A percentile compares a stretch with the other conserved stretches of the same genome.
These are phyloP conservation scores for Xiphorhynchus elegans DNA, from an alignment of 2,113 vertebrate genomes.

Conservation along the genomic window DNA sequence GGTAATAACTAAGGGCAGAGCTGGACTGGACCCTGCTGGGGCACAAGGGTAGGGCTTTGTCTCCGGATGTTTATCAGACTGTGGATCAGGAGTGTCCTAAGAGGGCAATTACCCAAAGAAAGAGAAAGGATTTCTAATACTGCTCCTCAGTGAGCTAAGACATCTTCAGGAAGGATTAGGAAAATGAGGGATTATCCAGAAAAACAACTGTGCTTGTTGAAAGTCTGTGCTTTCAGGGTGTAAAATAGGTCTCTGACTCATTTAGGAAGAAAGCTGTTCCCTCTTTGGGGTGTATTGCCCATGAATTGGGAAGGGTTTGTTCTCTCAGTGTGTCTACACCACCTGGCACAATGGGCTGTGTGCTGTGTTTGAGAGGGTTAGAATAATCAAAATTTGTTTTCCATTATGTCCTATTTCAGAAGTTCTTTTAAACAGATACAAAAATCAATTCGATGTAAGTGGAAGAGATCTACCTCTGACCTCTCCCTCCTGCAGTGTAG, in stretches of 20 bases:
- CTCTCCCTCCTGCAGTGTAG: background rate
- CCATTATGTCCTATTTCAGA: background rate
- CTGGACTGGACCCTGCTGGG: background rate
- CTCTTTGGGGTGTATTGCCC: background rate
- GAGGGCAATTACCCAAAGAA: background rate
- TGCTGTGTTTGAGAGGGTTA: background rate
- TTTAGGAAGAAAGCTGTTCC: background rate
- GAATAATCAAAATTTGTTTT: background rate
- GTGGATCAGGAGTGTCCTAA: background rate
- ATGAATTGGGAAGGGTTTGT: background rate
- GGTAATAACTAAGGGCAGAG: background rate
- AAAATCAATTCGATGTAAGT: background rate
- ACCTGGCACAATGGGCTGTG: background rate
- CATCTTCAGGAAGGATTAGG: slow-evolving; percentile 28
- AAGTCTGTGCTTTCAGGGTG: background rate
- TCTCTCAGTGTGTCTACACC: background rate
- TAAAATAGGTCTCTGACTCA: background rate
- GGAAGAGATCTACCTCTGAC: background rate
- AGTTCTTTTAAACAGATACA: background rate
- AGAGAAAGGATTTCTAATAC: background rate
- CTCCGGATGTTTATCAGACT: background rate
- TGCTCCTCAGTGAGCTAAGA: background rate
- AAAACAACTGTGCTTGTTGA: background rate
- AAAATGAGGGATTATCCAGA: slow-evolving; percentile 32
- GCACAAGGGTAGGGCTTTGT: background rate